Evolutionary conservation across 2,113 vertebrate genomes (phyloP).

Genomic region (Alligator mississippiensis): DNA sequence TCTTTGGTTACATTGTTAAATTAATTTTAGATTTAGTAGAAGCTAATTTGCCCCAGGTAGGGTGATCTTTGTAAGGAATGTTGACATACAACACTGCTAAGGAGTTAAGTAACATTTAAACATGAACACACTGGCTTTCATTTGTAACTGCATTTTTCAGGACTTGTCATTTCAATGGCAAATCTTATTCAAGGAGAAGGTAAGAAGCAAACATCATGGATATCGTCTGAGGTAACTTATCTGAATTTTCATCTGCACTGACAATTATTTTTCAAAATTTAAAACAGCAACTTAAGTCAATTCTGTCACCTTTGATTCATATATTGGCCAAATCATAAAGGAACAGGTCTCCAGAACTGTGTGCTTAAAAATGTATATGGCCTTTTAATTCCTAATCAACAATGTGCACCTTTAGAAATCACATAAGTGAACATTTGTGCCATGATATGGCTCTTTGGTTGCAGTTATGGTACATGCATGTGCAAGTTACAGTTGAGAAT

Average conservation of each 20-base stretch:
- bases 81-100: not conserved
- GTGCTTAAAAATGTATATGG: not conserved
- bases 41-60: not conserved
- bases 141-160: not conserved
- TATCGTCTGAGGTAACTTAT: not conserved
- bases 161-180: not conserved
- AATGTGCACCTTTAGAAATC: no score
- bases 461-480: no score
- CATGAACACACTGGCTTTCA: not conserved
- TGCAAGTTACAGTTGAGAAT: no score
- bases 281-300: not conserved
- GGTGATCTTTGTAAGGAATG: not conserved
- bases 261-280: accelerated
- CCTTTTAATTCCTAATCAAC: not conserved
- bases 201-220: not conserved
- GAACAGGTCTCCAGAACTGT: not conserved
- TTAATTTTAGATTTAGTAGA: not conserved
- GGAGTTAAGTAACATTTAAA: not conserved
- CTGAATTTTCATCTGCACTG: not conserved
- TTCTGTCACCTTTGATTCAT: not conserved
- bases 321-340: not conserved
- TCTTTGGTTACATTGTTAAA: not conserved
- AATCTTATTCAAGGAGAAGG: not conserved
- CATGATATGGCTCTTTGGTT: no score
- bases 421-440: no score